phyloP scores from a whole-genome alignment of 2,113 vertebrate genomes.

The Telmatochromis sp. region DNA sequence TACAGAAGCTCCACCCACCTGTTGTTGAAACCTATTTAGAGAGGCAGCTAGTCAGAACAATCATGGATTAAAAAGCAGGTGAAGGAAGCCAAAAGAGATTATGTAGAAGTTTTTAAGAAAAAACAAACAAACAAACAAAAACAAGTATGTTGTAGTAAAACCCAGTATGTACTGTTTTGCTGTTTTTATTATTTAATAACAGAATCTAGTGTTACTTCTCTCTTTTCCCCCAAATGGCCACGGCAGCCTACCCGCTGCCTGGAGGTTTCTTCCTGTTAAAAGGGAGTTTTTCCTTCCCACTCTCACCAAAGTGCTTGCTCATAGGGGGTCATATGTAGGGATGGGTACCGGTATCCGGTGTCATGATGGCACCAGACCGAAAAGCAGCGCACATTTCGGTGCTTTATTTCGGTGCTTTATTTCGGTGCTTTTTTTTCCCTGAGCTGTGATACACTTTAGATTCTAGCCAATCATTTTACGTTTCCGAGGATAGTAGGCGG shows the following conservation, averaged over 20 bases:
- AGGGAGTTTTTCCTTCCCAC: neutral
- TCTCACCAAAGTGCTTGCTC: neutral
- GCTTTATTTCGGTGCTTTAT: no score
- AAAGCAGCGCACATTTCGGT: no score
- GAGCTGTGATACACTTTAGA: no score
- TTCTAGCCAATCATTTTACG: no score
- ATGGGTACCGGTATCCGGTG: no score
- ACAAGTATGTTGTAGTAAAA: neutral
- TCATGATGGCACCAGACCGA: no score
- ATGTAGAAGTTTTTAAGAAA: neutral
- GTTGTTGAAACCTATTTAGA: neutral
- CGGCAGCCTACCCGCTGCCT: accelerated
- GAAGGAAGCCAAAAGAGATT: neutral
- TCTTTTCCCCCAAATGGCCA: neutral
- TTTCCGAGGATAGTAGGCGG: no score
- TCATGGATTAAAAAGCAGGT: neutral
- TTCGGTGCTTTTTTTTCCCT: no score
- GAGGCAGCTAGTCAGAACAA: neutral
- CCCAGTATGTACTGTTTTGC: neutral
- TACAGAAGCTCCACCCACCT: neutral
- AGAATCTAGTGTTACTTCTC: neutral
- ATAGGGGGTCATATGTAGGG: neutral
- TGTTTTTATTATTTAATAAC: neutral
- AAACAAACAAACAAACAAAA: neutral
- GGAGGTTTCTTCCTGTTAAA: accelerated